These are phyloP conservation scores for Drusus annulatus DNA, from an alignment of 1,140 invertebrate species.

Conservation along the genomic window DNA sequence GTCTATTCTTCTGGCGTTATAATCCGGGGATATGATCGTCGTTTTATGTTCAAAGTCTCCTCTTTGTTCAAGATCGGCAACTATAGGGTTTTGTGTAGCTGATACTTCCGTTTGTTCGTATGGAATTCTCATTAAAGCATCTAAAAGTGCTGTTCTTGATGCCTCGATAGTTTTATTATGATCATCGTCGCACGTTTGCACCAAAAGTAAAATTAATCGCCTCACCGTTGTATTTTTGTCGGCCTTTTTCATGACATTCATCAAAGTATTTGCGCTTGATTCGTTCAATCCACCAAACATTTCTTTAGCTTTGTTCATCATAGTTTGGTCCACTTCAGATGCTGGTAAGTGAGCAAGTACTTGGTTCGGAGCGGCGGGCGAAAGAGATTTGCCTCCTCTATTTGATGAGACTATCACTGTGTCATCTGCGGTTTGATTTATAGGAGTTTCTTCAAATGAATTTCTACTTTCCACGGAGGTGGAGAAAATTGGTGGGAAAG, in stretches of 20 bases:
- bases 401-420: slow-evolving; percentile 50
- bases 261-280: slow-evolving; percentile 80
- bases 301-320: slow-evolving; percentile 78
- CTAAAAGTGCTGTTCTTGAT: slow-evolving; percentile 75
- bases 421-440: slow-evolving; percentile 32
- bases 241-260: slow-evolving; percentile 86
- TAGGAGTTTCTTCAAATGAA: neutral
- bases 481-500: slow-evolving; percentile 52
- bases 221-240: slow-evolving; percentile 82
- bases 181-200: slow-evolving; percentile 83
- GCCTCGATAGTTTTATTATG: slow-evolving; percentile 78
- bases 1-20: slow-evolving; percentile 62
- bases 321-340: slow-evolving; percentile 69
- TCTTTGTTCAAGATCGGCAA: slow-evolving; percentile 47
- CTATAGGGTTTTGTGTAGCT: slow-evolving; percentile 63
- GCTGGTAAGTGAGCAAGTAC: slow-evolving; percentile 53
- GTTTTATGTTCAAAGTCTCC: slow-evolving; percentile 54
- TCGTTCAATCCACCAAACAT: slow-evolving; percentile 84
- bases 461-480: neutral
- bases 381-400: slow-evolving; percentile 58
- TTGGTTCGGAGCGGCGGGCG: slow-evolving; percentile 22
- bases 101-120: slow-evolving; percentile 71
- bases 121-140: slow-evolving; percentile 77
- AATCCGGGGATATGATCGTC: slow-evolving; percentile 58
- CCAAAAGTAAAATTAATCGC: slow-evolving; percentile 81